Base-by-base conservation (phyloP, 2,113 vertebrate genomes). In the Echinops telfairi region DNA sequence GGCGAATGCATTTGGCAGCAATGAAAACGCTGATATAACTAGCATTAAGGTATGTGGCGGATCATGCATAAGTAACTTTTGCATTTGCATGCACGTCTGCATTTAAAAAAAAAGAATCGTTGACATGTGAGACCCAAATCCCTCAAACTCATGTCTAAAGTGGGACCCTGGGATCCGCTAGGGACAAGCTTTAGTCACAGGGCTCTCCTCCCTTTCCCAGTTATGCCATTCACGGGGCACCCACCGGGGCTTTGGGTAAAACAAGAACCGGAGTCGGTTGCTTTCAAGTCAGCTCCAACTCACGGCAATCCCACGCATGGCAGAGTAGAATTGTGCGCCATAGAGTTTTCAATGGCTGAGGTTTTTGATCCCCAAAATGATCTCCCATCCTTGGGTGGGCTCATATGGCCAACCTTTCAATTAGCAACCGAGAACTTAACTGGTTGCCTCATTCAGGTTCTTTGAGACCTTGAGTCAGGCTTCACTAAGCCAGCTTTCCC, bases 21-120 rank as follows among this genome's bases (percentile, higher is more conserved):
- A 16, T 91, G 88, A 33, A 71, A 86, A 36, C 47, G 53, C 29
- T n/a, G 62, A 36, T 68, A 15, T 19, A 77, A 86, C 58, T 73
- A 47, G 29, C 12, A 14, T 43, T n/a, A 64, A 79, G 12, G 60
- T 36, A 27, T 2, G 19, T 82, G 68, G 43, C 80, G 3, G 15
- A n/a, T 70, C 29, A 22, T 31, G 40, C 27, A 12, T n/a, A 68
- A 27, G 66, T n/a, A 53, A 47, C 43, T 68, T 47, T 14, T 27
- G 38, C 23, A 43, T 31, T 85, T 68, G 22, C 9, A 36, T 16
- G 83, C 29, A 17, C 64, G 31, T 53, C 57, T 47, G 2, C 76
- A n/a, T 87, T 94, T 92, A 81, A 90, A 88, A 93, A 93, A 47
- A 43, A 20, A 40, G 43, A 57, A 25, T 64, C 70, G 57, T 58